Conservation (phyloP, 2,797 vertebrate species). For the Aulostomus chinensis region DNA sequence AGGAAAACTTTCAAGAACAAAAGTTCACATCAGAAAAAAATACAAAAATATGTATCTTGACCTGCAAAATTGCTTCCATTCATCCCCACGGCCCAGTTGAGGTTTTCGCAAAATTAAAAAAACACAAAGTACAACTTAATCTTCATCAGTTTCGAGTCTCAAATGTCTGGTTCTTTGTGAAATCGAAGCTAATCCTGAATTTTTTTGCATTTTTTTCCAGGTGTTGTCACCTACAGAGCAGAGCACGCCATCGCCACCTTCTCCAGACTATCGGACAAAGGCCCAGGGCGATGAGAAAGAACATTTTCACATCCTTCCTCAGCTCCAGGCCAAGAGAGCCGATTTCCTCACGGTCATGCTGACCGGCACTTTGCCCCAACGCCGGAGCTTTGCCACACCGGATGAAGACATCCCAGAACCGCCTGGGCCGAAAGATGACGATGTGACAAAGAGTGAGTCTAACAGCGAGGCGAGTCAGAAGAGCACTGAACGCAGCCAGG, state of each 20-base stretch:
- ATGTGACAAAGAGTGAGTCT: conserved; percentile 83
- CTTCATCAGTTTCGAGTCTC: no score
- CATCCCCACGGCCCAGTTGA: no score
- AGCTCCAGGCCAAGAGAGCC: conserved; percentile 84
- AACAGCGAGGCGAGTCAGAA: conserved; percentile 91
- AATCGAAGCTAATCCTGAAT: conserved; percentile 1
- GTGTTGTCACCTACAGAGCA: conserved; percentile 53
- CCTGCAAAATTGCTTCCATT: no score
- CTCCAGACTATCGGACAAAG: conserved; percentile 79
- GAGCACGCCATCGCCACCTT: conserved; percentile 43
- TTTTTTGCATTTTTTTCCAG: conserved; percentile 34
- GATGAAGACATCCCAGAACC: conserved; percentile 64
- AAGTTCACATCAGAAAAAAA: no score
- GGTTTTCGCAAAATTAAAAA: no score
- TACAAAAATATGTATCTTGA: no score
- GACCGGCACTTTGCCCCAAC: conserved; percentile 81
- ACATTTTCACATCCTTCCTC: conserved; percentile 80
- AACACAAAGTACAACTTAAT: no score
- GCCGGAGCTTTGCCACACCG: conserved; percentile 78
- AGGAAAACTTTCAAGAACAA: no score
- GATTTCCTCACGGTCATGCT: conserved; percentile 91
- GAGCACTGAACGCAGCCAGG: conserved; percentile 92
- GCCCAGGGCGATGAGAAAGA: conserved; percentile 86
- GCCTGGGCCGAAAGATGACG: conserved; percentile 79
- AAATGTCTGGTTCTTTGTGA: no score